These are phyloP conservation scores for Masnerella sp. DNA, from an alignment of 2,888 invertebrate species.

Conservation along the genomic window DNA sequence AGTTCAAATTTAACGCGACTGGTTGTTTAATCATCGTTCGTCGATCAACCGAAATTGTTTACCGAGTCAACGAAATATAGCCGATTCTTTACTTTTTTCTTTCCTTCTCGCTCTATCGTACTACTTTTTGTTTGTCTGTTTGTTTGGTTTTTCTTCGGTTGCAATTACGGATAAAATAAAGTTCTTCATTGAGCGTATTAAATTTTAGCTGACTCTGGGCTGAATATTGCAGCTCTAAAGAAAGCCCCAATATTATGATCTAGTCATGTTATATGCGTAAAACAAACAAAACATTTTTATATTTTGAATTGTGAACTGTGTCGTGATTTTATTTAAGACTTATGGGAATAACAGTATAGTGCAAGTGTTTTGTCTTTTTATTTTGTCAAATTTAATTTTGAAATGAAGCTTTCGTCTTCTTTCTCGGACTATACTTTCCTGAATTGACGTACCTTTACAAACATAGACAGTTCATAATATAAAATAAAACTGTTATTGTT, in stretches of 20 bases:
- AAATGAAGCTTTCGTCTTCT: too few relatives aligned
- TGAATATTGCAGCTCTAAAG: slow-evolving; percentile 52
- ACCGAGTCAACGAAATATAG: slow-evolving; percentile 35
- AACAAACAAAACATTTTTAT: slow-evolving; percentile 36
- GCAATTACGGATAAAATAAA: slow-evolving; percentile 14
- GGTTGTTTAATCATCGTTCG: neutral
- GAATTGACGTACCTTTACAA: slow-evolving; percentile 25
- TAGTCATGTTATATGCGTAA: slow-evolving; percentile 50
- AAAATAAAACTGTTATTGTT: slow-evolving; percentile 54
- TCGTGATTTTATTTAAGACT: slow-evolving; percentile 8
- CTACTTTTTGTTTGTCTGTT: neutral
- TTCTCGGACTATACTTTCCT: slow-evolving; percentile 17
- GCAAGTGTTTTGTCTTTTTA: too few relatives aligned
- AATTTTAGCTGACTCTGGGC: slow-evolving; percentile 49
- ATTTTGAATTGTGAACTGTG: slow-evolving; percentile 46
- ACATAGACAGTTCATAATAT: slow-evolving; percentile 33
- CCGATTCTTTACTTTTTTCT: slow-evolving; percentile 1
- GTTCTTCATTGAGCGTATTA: slow-evolving; percentile 20
- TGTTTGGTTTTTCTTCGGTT: neutral
- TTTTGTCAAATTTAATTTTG: too few relatives aligned
- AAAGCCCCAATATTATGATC: slow-evolving; percentile 56
- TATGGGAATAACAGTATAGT: too few relatives aligned
- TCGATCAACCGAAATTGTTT: slow-evolving; percentile 10
- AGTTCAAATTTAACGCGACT: slow-evolving; percentile 45
- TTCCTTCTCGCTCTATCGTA: too few relatives aligned